Evolutionary conservation across 2,113 vertebrate genomes (phyloP).

Genomic region (Lasiurus borealis): DNA sequence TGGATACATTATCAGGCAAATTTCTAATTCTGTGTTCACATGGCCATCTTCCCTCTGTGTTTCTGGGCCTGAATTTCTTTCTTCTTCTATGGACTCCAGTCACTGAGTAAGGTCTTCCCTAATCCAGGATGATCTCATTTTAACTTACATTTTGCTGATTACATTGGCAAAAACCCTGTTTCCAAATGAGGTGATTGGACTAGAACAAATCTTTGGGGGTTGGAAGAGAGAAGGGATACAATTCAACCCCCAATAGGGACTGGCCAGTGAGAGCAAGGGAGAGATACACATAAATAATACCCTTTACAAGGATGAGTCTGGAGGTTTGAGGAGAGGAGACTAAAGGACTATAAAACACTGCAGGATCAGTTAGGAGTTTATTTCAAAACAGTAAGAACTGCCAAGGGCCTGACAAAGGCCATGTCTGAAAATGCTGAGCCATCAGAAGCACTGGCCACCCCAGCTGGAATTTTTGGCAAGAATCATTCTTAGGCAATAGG

Average conservation of each 20-base stretch:
- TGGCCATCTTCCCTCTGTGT: not conserved
- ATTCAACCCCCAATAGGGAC: not conserved
- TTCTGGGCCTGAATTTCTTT: not conserved
- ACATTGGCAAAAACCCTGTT: not conserved
- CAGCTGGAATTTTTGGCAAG: not conserved
- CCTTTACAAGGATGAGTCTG: not conserved
- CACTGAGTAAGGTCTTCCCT: not conserved
- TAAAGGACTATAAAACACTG: not conserved
- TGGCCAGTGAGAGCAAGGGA: not conserved
- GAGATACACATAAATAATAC: not conserved
- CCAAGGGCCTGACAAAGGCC: not conserved
- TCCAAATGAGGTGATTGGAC: not conserved
- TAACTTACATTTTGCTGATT: not conserved
- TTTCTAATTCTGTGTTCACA: not conserved
- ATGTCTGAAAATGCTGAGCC: not conserved
- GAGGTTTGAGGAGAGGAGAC: not conserved
- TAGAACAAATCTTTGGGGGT: not conserved
- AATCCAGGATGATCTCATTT: not conserved
- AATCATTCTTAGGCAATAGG: not conserved
- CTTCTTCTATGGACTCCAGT: not conserved
- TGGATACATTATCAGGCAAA: not conserved
- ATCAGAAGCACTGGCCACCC: not conserved
- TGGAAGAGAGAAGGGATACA: not conserved
- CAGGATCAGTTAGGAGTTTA: not conserved
- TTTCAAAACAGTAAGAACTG: not conserved